Percentiles rank a stretch among this genome's conserved stretches.
Conservation (phyloP, 2,888 invertebrate genomes). For the Galeruca laticollis region DNA sequence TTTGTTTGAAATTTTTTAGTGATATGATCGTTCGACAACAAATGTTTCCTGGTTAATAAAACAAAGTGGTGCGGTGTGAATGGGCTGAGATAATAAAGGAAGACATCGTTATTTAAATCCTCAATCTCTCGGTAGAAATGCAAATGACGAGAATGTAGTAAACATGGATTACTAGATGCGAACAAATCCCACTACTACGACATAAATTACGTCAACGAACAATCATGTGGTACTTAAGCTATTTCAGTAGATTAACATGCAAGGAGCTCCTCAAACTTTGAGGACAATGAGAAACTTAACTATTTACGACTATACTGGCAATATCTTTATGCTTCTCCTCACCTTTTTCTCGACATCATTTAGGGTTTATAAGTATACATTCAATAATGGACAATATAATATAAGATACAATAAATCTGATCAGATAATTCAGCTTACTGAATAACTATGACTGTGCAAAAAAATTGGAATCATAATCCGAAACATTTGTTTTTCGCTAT, state of each 20-base stretch:
- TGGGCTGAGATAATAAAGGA: constrained; percentile 49
- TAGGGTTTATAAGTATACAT: background rate
- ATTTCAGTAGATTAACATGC: constrained; percentile 64
- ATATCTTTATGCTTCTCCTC: constrained; percentile 51
- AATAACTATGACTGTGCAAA: background rate
- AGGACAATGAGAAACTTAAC: constrained; percentile 63
- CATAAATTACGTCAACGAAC: constrained; percentile 67
- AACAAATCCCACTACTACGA: constrained; percentile 64
- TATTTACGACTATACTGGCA: constrained; percentile 65
- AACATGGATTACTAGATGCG: constrained; percentile 61
- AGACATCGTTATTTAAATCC: constrained; percentile 56
- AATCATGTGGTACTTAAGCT: constrained; percentile 65
- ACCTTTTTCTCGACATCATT: constrained; percentile 37
- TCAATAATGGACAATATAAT: background rate
- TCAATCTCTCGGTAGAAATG: constrained; percentile 58
- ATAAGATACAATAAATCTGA: background rate
- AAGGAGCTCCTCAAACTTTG: constrained; percentile 59
- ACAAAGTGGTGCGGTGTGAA: constrained; percentile 24
- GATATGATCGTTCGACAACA: background rate
- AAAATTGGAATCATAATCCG: too few species aligned
- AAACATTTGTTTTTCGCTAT: too few species aligned
- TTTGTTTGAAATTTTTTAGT: background rate
- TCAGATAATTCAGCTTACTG: background rate
- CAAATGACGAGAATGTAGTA: constrained; percentile 59
- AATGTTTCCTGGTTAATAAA: constrained; percentile 31